phyloP scores from a whole-genome alignment of 2,797 vertebrate genomes.

The Zalophus californianus region DNA sequence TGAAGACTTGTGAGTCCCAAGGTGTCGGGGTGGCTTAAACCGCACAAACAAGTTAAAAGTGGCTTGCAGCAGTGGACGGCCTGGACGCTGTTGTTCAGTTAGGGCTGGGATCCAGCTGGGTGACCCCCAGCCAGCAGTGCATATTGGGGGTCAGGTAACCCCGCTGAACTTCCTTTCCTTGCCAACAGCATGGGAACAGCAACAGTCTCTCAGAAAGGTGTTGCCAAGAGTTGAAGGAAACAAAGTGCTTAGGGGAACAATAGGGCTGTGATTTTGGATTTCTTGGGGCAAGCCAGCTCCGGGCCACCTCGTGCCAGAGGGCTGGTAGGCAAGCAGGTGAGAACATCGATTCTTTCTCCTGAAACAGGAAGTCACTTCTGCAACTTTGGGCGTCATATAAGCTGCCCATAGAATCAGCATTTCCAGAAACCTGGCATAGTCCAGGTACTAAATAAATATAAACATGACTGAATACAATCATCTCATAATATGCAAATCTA shows the following conservation, averaged over 20 bases:
- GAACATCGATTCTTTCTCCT: neutral
- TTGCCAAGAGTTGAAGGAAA: accelerated
- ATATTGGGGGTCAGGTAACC: accelerated
- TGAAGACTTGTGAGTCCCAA: accelerated
- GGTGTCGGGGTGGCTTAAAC: accelerated
- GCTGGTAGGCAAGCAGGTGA: accelerated
- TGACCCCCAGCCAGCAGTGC: accelerated
- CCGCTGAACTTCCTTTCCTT: accelerated
- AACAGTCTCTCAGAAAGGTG: accelerated
- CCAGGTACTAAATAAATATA: accelerated
- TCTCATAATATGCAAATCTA: accelerated
- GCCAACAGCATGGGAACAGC: accelerated
- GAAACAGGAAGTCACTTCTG: neutral
- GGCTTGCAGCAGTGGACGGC: accelerated
- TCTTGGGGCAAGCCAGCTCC: too few species aligned
- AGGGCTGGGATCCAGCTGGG: accelerated
- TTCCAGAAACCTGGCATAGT: neutral
- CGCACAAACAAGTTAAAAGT: too few species aligned
- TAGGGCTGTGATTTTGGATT: accelerated
- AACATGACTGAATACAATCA: accelerated
- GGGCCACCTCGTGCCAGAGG: neutral
- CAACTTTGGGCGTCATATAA: accelerated
- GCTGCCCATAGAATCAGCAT: accelerated
- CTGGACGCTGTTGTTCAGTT: accelerated
- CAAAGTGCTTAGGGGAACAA: accelerated